Evolutionary conservation across 2,888 invertebrate genomes (phyloP), one percentile per base, ranked within the genome.

Genomic region (Drosophila macrospina): DNA sequence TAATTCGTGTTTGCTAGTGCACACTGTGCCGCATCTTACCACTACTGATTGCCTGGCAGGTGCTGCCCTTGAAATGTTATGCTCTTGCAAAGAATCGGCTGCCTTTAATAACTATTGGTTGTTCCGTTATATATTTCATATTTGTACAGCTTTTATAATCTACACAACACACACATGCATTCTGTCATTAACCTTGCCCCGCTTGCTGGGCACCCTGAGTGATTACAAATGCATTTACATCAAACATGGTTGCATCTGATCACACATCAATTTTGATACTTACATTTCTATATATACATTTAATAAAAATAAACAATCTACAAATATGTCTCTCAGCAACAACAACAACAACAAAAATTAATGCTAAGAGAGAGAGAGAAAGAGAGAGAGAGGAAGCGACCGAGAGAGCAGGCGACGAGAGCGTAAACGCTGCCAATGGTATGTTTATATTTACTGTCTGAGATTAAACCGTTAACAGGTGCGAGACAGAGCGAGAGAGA

Each of bases 1-100:
- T 37, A 24, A 39, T 15, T 51, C 26, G 11, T 30, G 13, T 16
- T 51, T 34, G 32, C 15, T 16, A 32, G 32, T 20, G 15, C 34
- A 4, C 39, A 60, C 51, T 60, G 51, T 48, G 24, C 36, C 67
- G 44, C 42, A 56, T 34, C 44, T 34, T 48, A 1, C 8, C 15
- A 61, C 28, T 13, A 42, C 4, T 15, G 20, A 42, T 28, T n/a
- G 24, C 50, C 34, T 26, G 24, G 34, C 50, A 57, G 41, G 11
- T 59, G 48, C 32, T 80, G 71, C 86, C 81, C 67, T 86, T 86
- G 69, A 54, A 64, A 62, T 59, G 41, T 10, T 34, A 70, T 16
- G 52, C 36, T 39, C 20, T 45, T 37, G 30, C 6, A 28, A 4
- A 24, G 8, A 20, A 16, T n/a, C 32, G 26, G 15, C 28, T 47